Percentiles rank a stretch among this genome's conserved stretches.
phyloP scores from a whole-genome alignment of 2,113 vertebrate species.

The Strigops habroptila region DNA sequence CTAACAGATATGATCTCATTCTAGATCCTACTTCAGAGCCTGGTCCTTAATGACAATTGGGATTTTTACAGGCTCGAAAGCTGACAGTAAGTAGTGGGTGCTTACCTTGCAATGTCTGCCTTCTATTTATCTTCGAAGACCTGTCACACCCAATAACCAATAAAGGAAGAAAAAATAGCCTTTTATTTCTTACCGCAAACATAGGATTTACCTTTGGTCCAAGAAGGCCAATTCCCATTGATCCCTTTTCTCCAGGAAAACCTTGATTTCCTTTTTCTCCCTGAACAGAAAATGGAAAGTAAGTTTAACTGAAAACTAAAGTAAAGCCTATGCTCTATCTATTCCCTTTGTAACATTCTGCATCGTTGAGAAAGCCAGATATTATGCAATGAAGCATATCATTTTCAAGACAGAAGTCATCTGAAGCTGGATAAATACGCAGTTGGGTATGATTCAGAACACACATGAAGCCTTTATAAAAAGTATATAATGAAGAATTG shows the following conservation, averaged over 20 bases:
- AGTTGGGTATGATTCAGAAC: neutral
- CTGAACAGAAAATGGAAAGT: conserved; percentile 48
- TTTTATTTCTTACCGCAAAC: neutral
- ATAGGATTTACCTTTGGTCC: conserved; percentile 80
- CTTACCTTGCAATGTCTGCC: neutral
- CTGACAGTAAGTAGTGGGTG: neutral
- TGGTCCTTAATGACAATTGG: neutral
- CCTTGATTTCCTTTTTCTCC: conserved; percentile 85
- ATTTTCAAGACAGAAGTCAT: neutral
- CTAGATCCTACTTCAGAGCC: neutral
- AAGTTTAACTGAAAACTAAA: neutral
- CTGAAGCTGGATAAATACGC: neutral
- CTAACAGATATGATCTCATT: neutral
- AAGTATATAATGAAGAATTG: neutral
- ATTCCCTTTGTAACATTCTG: neutral
- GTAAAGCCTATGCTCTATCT: neutral
- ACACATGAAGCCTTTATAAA: neutral
- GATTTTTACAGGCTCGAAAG: neutral
- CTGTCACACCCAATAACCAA: neutral
- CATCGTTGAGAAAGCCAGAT: neutral
- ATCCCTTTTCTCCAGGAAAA: conserved; percentile 76
- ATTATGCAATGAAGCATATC: neutral
- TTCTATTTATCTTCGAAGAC: neutral
- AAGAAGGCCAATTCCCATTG: conserved; percentile 70
- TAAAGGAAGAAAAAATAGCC: neutral